phyloP scores from a whole-genome alignment of 2,113 vertebrate species.

The Atherinomorus stipes region DNA sequence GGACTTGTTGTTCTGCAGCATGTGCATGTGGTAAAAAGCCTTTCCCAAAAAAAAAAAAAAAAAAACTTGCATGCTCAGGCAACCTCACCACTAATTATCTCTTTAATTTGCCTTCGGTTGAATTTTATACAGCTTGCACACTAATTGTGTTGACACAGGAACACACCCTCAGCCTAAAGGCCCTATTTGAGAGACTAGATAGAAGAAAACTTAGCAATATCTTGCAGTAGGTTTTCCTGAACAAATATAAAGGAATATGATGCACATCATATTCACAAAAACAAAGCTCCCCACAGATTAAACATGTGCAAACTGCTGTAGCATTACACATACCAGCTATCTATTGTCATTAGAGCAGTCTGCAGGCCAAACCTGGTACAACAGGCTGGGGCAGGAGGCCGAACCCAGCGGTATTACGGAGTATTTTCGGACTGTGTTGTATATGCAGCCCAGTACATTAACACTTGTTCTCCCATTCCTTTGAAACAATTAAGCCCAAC shows the following conservation, averaged over 20 bases:
- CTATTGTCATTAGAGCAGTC: constrained; percentile 47
- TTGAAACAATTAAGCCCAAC: constrained; percentile 43
- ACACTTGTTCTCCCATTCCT: constrained; percentile 49
- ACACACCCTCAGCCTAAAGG: constrained; percentile 20
- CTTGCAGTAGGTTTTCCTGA: too few species aligned
- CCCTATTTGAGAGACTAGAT: background rate
- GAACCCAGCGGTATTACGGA: constrained; percentile 3
- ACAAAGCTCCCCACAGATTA: background rate
- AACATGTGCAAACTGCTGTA: too few species aligned
- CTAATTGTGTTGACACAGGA: constrained; percentile 18
- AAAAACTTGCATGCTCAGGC: constrained; percentile 6
- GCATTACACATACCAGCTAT: background rate
- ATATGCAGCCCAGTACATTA: constrained; percentile 19
- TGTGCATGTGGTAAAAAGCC: background rate
- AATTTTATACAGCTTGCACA: constrained; percentile 26
- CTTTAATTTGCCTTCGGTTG: constrained; percentile 9
- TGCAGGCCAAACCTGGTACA: constrained; percentile 28
- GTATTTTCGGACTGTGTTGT: constrained; percentile 37
- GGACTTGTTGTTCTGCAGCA: background rate
- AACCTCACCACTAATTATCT: constrained; percentile 30
- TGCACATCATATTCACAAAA: too few species aligned
- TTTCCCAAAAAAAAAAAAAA: background rate
- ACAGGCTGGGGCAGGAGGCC: constrained; percentile 56
- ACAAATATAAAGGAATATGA: too few species aligned
- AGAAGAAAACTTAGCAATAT: background rate